A percentile compares a stretch with the other conserved stretches of the same genome.
These are phyloP conservation scores for Antheraea pernyi DNA, from an alignment of 1,140 invertebrate species.

Conservation along the genomic window DNA sequence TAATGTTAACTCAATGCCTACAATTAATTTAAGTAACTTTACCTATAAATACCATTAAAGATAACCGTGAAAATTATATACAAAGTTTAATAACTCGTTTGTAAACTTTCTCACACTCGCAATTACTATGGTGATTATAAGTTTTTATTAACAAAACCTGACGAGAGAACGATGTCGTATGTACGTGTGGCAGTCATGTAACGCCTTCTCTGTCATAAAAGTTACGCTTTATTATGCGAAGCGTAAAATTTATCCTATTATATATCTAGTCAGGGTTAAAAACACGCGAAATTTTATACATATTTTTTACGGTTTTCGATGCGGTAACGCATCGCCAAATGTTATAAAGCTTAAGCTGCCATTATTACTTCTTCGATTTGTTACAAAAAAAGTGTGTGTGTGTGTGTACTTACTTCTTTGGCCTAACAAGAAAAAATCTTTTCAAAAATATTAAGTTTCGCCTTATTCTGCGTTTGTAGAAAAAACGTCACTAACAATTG, in stretches of 20 bases:
- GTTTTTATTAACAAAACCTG: background rate
- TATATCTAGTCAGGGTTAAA: background rate
- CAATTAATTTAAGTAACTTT: too few relatives aligned
- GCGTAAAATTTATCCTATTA: constrained; percentile 21
- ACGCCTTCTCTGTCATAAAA: constrained; percentile 15
- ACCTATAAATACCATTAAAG: background rate
- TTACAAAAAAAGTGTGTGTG: too few relatives aligned
- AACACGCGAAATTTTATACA: constrained; percentile 5
- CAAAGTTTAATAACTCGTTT: background rate
- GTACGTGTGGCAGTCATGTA: background rate
- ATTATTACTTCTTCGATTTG: too few relatives aligned
- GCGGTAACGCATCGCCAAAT: too few relatives aligned
- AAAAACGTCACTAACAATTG: too few relatives aligned
- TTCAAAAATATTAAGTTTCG: too few relatives aligned
- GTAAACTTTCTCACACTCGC: constrained; percentile 1
- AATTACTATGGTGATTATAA: constrained; percentile 2
- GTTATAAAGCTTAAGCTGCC: too few relatives aligned
- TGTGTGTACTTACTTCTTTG: too few relatives aligned
- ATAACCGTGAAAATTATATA: background rate
- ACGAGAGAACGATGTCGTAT: background rate
- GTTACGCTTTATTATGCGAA: constrained; percentile 23
- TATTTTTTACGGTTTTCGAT: background rate
- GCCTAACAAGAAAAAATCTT: too few relatives aligned
- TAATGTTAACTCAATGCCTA: too few relatives aligned
- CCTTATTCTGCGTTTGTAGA: too few relatives aligned